A percentile compares a stretch with the other conserved stretches of the same genome.
phyloP scores from a whole-genome alignment of 92 coral and sea anemone species.

The Porites lobata region DNA sequence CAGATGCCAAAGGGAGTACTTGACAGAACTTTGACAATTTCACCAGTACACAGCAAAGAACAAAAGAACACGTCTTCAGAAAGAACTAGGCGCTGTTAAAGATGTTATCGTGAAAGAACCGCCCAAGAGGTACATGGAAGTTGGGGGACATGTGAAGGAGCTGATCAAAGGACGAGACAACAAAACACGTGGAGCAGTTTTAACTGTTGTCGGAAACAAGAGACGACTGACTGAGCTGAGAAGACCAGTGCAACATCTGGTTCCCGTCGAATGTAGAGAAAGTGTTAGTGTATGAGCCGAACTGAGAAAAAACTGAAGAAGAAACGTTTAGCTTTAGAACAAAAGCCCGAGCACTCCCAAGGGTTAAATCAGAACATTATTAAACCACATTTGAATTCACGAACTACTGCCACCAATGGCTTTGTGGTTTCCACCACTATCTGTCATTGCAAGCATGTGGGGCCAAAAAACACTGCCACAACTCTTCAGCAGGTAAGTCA shows the following conservation, averaged over 20 bases:
- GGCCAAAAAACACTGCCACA: neutral
- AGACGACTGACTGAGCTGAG: constrained; percentile 35
- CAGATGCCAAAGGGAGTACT: neutral
- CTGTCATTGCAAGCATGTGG: neutral
- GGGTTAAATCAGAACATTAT: neutral
- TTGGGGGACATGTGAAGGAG: constrained; percentile 25
- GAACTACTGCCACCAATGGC: neutral
- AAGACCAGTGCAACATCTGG: constrained; percentile 26
- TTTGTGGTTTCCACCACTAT: neutral
- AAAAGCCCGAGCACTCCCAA: no score
- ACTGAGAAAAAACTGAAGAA: no score
- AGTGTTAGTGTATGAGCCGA: neutral
- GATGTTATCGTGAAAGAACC: neutral
- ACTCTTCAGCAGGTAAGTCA: constrained; percentile 1
- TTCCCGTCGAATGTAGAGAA: constrained; percentile 13
- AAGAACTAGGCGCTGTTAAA: constrained; percentile 1
- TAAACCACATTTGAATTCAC: neutral
- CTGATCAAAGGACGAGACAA: constrained; percentile 7
- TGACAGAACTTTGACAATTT: constrained; percentile 10
- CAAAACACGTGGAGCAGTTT: neutral
- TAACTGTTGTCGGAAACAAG: neutral
- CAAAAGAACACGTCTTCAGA: constrained; percentile 14
- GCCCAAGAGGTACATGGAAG: constrained; percentile 12
- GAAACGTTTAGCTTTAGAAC: no score
- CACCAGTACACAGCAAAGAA: constrained; percentile 1